A percentile compares a stretch with the other conserved stretches of the same genome.
Evolutionary conservation across 1,140 invertebrate genomes (phyloP).

Genomic region (Drusus annulatus): DNA sequence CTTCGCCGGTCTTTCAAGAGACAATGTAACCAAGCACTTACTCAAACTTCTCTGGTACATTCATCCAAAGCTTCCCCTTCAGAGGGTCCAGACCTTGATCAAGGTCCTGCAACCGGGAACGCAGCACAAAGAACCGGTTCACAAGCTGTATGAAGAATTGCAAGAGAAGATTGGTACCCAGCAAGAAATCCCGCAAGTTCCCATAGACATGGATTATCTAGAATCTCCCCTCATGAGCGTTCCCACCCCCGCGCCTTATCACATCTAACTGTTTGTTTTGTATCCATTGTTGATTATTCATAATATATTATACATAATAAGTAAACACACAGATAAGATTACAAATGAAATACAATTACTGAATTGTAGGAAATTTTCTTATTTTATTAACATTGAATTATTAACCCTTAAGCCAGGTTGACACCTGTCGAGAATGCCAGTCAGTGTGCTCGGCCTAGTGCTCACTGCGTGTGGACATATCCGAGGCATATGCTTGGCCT

Average conservation of each 20-base stretch:
- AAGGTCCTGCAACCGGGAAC: slow-evolving; percentile 90
- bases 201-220: slow-evolving; percentile 81
- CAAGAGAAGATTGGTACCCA: slow-evolving; percentile 84
- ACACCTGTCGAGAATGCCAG: no score
- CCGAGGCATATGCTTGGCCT: no score
- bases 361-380: not conserved
- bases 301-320: slow-evolving; percentile 25
- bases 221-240: slow-evolving; percentile 90
- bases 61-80: slow-evolving; percentile 86
- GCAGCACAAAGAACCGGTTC: slow-evolving; percentile 89
- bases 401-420: no score
- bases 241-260: slow-evolving; percentile 84
- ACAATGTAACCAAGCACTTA: slow-evolving; percentile 95
- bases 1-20: slow-evolving; percentile 87
- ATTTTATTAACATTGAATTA: no score
- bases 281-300: slow-evolving; percentile 12
- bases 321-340: slow-evolving; percentile 31
- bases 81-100: slow-evolving; percentile 85
- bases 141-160: slow-evolving; percentile 83
- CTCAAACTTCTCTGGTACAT: slow-evolving; percentile 95
- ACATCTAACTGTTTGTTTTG: slow-evolving; percentile 60
- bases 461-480: no score
- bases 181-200: slow-evolving; percentile 76
- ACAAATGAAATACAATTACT: slow-evolving; percentile 43
- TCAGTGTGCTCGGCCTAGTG: no score